A percentile compares a stretch with the other conserved stretches of the same genome.
phyloP scores from a whole-genome alignment of 2,113 vertebrate species.

The Daphoenositta chrysoptera region DNA sequence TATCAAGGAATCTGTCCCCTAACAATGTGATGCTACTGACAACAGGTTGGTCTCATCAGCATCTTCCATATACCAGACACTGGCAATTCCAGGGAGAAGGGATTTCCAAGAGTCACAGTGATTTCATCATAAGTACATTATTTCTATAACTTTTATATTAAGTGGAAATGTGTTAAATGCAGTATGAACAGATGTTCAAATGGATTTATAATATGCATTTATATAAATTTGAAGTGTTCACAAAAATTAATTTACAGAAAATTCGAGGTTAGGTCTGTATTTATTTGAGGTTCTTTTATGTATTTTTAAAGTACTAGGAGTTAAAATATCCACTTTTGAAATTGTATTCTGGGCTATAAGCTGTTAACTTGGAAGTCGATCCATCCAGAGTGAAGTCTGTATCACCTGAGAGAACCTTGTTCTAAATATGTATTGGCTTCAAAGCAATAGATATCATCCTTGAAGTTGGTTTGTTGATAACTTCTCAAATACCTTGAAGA shows the following conservation, averaged over 20 bases:
- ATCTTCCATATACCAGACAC: not conserved
- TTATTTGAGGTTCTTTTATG: not conserved
- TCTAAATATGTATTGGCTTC: conserved; percentile 10
- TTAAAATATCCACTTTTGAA: conserved; percentile 2
- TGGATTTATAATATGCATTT: not conserved
- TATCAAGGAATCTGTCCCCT: not conserved
- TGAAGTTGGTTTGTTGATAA: conserved; percentile 16
- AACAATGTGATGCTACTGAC: not conserved
- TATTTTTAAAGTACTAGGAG: not conserved
- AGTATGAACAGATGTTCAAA: not conserved
- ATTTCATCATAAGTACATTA: not conserved
- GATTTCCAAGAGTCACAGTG: not conserved
- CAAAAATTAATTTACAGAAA: not conserved
- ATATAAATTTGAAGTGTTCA: not conserved
- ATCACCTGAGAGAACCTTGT: conserved; percentile 1
- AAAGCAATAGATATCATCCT: not conserved
- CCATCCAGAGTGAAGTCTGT: not conserved
- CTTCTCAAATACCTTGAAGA: conserved; percentile 11
- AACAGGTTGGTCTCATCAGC: not conserved
- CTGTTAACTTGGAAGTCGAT: conserved; percentile 22
- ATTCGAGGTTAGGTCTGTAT: not conserved
- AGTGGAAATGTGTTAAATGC: not conserved
- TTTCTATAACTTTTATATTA: not conserved
- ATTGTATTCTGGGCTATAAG: not conserved
- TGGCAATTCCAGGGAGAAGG: not conserved